These are phyloP conservation scores for Psittacula cyanocephala DNA, from an alignment of 2,113 vertebrate species.

Conservation along the genomic window DNA sequence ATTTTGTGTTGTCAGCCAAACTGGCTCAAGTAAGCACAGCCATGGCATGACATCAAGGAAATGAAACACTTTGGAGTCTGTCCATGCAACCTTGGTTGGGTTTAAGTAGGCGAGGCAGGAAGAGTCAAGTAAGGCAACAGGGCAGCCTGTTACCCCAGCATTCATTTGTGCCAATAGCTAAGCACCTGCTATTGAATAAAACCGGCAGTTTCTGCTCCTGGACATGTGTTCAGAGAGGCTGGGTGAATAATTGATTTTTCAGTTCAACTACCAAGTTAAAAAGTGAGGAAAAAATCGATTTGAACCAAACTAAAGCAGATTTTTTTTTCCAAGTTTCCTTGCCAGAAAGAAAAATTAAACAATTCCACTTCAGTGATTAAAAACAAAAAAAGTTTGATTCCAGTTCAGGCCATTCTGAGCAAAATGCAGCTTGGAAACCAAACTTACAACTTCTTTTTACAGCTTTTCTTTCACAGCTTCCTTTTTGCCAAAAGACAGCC, in stretches of 20 bases:
- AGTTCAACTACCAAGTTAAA: constrained; percentile 37
- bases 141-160: background rate
- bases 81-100: background rate
- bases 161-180: background rate
- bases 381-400: background rate
- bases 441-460: background rate
- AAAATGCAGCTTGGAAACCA: background rate
- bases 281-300: constrained; percentile 12
- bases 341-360: constrained; percentile 54
- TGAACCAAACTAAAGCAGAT: background rate
- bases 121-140: background rate
- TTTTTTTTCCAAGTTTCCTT: background rate
- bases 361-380: constrained; percentile 24
- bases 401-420: background rate
- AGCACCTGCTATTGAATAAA: background rate
- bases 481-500: background rate
- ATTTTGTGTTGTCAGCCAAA: background rate
- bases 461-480: background rate
- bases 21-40: background rate
- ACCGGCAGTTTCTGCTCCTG: background rate
- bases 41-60: background rate
- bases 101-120: background rate
- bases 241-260: constrained; percentile 53
- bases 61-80: background rate
- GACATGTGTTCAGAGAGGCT: background rate